Evolutionary conservation across 1,140 invertebrate genomes (phyloP), one percentile per base, ranked within the genome.

Genomic region (Sinonovacula constricta): DNA sequence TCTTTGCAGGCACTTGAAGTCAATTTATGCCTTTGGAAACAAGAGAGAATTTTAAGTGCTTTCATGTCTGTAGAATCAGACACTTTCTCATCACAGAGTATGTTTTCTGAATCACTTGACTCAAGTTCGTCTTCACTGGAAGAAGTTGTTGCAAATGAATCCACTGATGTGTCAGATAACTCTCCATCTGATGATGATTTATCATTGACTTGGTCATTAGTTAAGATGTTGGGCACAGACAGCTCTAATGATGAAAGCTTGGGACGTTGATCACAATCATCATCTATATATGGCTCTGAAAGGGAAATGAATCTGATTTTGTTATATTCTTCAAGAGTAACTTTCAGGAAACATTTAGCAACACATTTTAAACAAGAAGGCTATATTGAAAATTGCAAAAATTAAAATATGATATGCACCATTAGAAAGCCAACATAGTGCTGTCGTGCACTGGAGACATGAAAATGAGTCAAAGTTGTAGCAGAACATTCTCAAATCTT

Each of bases 21-120:
- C 15, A 70, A 28, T 3, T 70, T 57, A 26, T 70, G 30, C n/a
- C 59, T 51, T 31, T 45, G 45, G n/a, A 74, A 74, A 30, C 57
- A 54, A 31, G 70, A 74, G 2, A 63, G 59, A 33, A 68, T 68
- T 15, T 53, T 31, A 22, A 68, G 31, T 22, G 30, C 66, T 54
- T 68, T 51, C 28, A 31, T 22, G 22, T 39, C 34, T 63, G 60
- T 39, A 36, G 36, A 36, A 39, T 36, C 53, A 3, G 54, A 57
- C 54, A 57, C 54, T 57, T 31, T 62, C 28, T 62, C 59, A 62
- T 62, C 33, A 34, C 59, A 62, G 28, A 62, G 59, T 15, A 4
- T 62, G 28, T 62, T 34, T 62, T 62, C 59, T 62, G 59, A 31
- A 62, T 62, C 59, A 34, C 59, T 62, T 62, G 59, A 62, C 33